Evolutionary conservation across 2,797 vertebrate species (phyloP), one percentile per base, ranked within the genome.

Genomic region (Sebastes reedi): DNA sequence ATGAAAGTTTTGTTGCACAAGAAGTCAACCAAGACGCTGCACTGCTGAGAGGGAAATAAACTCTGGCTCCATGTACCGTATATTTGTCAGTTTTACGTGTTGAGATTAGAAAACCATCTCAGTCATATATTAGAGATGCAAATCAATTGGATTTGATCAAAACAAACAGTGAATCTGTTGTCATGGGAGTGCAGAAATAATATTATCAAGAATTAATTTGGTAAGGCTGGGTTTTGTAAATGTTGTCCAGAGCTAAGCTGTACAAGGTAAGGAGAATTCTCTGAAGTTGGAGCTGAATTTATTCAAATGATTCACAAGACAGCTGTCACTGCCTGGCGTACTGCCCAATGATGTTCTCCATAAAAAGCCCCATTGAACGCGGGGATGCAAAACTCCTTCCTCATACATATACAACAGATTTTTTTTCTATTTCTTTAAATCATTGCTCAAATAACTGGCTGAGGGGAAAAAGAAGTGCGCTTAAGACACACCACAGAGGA

Each of bases 251-350:
- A 67, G 70, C 56, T 81, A 59, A 52, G 78, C 76, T 74, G 27
- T 50, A 22, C 65, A 60, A 52, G 30, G 18, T 34, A 68, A 50
- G 42, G 67, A 52, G 77, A 84, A 84, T 91, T 67, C 64, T 85
- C 72, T 83, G 77, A 91, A 88, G 83, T 87, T 80, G 62, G 58
- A 91, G 77, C 75, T 61, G 68, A 86, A 79, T 91, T 79, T 88
- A 87, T 83, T 89, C 82, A 86, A 84, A 90, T 88, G 84, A 94
- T 81, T 93, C 84, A 85, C 76, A 78, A 29, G 88, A 89, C 88
- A 91, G 89, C 92, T 95, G 92, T 91, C 90, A 81, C 85, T 86
- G 80, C 83, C 80, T 92, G 90, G 90, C 87, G 88, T 85, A 81
- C 82, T 91, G 90, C 90, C 90, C 87, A 86, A 46, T 79, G 81